These are phyloP conservation scores for Mastigias papua DNA, from an alignment of 30 jellyfish, hydroid and myxozoan genomes.

Conservation along the genomic window DNA sequence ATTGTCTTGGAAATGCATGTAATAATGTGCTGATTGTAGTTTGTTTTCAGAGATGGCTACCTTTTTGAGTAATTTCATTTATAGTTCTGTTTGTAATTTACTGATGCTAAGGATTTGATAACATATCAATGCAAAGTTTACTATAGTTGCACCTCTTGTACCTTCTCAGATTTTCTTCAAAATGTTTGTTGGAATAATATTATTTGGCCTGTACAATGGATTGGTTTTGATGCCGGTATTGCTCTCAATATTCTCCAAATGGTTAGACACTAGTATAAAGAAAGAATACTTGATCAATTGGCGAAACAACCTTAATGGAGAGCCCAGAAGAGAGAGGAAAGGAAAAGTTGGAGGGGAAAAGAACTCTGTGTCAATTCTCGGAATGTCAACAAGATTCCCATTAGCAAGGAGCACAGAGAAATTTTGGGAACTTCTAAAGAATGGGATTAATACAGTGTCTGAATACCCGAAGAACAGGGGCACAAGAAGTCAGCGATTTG, in stretches of 20 bases:
- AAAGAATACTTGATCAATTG: background rate
- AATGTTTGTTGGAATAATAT: constrained; percentile 71
- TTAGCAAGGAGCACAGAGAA: constrained; percentile 36
- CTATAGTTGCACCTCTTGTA: no score
- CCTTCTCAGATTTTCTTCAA: constrained; percentile 58
- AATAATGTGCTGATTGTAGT: no score
- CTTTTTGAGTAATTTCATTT: no score
- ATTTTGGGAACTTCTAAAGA: constrained; percentile 40
- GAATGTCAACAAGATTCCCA: constrained; percentile 60
- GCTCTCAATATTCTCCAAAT: constrained; percentile 32
- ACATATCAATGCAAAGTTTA: no score
- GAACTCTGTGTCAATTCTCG: constrained; percentile 33
- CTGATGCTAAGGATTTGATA: no score
- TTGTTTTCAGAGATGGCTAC: no score
- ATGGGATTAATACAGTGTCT: constrained; percentile 29
- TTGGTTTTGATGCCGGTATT: constrained; percentile 61
- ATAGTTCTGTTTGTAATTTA: no score
- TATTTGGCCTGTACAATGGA: constrained; percentile 68
- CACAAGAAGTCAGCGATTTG: background rate
- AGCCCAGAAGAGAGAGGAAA: background rate
- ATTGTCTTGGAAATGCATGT: background rate
- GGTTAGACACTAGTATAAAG: background rate
- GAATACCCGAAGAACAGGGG: constrained; percentile 52
- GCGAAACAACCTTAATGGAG: background rate
- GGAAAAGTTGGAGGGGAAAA: background rate